Conservation (phyloP, 2,888 invertebrate genomes). For the Macrophya annulata region DNA sequence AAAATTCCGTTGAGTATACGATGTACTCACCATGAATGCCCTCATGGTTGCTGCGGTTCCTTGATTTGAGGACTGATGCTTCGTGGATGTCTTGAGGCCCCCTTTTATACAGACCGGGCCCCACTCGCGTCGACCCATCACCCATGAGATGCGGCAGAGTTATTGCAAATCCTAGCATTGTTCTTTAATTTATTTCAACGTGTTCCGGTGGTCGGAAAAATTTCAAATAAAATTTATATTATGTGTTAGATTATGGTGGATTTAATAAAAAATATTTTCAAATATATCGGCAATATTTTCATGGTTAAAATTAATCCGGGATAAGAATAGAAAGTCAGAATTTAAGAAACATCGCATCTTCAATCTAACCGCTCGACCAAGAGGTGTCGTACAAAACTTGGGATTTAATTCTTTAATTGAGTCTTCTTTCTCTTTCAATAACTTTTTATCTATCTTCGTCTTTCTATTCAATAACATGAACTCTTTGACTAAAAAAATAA, state of each 20-base stretch:
- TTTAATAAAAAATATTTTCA: conserved; percentile 8
- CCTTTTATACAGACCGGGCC: conserved; percentile 76
- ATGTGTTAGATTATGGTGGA: not conserved
- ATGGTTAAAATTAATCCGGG: not conserved
- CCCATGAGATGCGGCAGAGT: conserved; percentile 76
- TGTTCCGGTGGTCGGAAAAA: conserved; percentile 40
- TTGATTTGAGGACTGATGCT: conserved; percentile 80
- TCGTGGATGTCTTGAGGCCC: conserved; percentile 74
- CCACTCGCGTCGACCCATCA: conserved; percentile 76
- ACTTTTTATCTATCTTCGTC: conserved; percentile 59
- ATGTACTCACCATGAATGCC: conserved; percentile 79
- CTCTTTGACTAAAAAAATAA: not conserved
- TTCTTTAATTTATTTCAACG: conserved; percentile 38
- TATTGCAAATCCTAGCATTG: conserved; percentile 72
- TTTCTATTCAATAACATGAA: conserved; percentile 33
- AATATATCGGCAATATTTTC: not conserved
- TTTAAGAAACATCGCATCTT: conserved; percentile 48
- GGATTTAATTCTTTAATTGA: conserved; percentile 51
- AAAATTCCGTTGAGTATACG: conserved; percentile 42
- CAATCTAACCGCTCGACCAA: conserved; percentile 27
- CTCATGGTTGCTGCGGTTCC: conserved; percentile 78
- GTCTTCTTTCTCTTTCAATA: conserved; percentile 59
- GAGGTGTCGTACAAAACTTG: conserved; percentile 48
- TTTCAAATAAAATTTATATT: conserved; percentile 1
- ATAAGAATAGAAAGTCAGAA: conserved; percentile 49